Evolutionary conservation across 30 jellyfish, hydroid and myxozoan species (phyloP).

Genomic region (Phacellophora camtschatica): DNA sequence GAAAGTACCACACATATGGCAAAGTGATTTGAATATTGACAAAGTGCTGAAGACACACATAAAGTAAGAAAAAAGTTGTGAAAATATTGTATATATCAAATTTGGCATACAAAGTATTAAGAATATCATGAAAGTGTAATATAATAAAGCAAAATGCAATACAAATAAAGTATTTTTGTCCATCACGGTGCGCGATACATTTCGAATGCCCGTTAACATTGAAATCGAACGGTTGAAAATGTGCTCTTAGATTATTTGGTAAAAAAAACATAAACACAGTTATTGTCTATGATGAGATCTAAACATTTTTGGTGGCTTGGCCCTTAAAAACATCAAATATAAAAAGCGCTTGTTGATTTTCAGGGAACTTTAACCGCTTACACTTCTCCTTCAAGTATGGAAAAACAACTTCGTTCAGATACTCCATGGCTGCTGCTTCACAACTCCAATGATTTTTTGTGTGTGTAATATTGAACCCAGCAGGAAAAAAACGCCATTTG

Average conservation of each 20-base stretch:
- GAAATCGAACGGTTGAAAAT: conserved; percentile 27
- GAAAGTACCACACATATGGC: no score
- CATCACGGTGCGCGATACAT: no score
- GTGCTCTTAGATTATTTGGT: conserved; percentile 23
- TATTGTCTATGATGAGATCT: not conserved
- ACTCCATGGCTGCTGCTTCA: conserved; percentile 37
- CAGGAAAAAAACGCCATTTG: conserved; percentile 49
- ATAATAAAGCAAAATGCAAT: no score
- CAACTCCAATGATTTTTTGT: conserved; percentile 46
- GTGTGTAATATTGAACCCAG: conserved; percentile 56
- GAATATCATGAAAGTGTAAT: no score
- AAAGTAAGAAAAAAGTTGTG: no score
- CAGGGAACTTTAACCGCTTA: conserved; percentile 7
- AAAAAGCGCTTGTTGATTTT: conserved; percentile 29
- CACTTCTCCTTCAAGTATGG: not conserved
- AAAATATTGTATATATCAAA: no score
- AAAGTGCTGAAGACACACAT: no score
- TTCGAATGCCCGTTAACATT: conserved; percentile 31
- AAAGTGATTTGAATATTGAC: no score
- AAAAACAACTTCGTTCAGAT: conserved; percentile 7
- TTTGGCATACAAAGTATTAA: no score
- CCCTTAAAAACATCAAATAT: conserved; percentile 60
- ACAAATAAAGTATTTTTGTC: no score
- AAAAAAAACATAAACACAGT: not conserved
- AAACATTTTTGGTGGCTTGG: conserved; percentile 42